Conservation (phyloP, 2,797 vertebrate genomes). For the Anniella stebbinsi region DNA sequence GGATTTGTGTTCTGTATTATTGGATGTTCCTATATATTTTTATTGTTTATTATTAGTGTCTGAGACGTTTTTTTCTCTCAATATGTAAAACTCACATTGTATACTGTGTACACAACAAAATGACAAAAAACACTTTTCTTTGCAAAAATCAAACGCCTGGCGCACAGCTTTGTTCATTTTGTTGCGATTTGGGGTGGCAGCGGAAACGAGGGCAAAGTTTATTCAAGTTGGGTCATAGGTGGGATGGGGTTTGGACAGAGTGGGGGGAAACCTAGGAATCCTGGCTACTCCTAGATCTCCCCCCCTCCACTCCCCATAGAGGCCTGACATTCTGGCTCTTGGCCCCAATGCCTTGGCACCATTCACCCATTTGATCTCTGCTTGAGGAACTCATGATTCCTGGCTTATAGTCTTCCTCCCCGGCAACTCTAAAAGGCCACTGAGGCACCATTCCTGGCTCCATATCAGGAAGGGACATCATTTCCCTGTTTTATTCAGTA, state of each 20-base stretch:
- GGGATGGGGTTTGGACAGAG: background rate
- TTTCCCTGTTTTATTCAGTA: background rate
- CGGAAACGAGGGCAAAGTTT: background rate
- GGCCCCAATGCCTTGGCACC: background rate
- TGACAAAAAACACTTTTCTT: slow-evolving; percentile 76
- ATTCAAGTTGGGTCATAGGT: background rate
- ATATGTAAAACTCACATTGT: slow-evolving; percentile 82
- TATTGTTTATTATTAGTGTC: slow-evolving; percentile 73
- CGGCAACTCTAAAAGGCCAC: background rate
- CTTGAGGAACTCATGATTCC: background rate
- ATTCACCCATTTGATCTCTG: background rate
- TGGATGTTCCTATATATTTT: slow-evolving; percentile 79
- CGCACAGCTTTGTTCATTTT: slow-evolving; percentile 41
- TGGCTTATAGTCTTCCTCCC: background rate
- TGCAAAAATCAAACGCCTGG: slow-evolving; percentile 49
- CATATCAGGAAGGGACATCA: background rate
- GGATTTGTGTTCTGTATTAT: slow-evolving; percentile 67
- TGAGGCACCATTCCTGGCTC: background rate
- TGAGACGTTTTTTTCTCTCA: slow-evolving; percentile 62
- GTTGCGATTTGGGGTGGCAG: background rate
- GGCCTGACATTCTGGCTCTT: background rate
- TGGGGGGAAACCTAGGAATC: background rate
- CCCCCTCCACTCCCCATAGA: background rate
- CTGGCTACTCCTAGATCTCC: background rate
- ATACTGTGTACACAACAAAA: slow-evolving; percentile 83